Evolutionary conservation across 2,797 vertebrate genomes (phyloP).

Genomic region (Coregonus suidteri): DNA sequence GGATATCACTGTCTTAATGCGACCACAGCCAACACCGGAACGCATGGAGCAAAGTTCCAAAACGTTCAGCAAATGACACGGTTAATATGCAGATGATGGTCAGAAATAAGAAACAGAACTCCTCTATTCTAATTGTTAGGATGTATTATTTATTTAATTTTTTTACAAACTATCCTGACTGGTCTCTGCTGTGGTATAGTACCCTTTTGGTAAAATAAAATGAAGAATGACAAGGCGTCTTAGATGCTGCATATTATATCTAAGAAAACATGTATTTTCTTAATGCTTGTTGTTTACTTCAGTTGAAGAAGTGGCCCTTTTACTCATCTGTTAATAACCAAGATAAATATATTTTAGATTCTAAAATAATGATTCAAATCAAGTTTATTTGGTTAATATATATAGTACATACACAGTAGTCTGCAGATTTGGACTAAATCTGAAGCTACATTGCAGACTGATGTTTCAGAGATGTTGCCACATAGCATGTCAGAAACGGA

Average conservation of each 20-base stretch:
- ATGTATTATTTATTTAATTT: not conserved
- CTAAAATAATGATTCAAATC: not conserved
- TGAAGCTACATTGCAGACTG: not conserved
- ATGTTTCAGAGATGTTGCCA: constrained; percentile 16
- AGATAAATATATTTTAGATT: not conserved
- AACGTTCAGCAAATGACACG: constrained; percentile 55
- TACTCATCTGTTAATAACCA: not conserved
- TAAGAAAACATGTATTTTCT: constrained; percentile 7
- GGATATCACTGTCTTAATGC: constrained; percentile 52
- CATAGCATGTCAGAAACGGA: constrained; percentile 24
- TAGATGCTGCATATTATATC: not conserved
- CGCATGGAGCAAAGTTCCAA: constrained; percentile 42
- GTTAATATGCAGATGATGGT: constrained; percentile 59
- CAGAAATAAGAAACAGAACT: constrained; percentile 57
- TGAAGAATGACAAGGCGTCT: not conserved
- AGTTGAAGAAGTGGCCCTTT: not conserved
- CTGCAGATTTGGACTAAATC: not conserved
- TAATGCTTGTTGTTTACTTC: not conserved
- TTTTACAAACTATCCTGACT: not conserved
- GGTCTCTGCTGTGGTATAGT: constrained; percentile 24
- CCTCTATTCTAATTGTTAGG: constrained; percentile 19
- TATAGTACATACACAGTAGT: not conserved
- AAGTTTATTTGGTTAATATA: not conserved
- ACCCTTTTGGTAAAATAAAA: not conserved
- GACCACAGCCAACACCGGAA: constrained; percentile 46